Conservation (phyloP, 1,140 invertebrate species). For the Stenopsyche tienmushanensis region DNA sequence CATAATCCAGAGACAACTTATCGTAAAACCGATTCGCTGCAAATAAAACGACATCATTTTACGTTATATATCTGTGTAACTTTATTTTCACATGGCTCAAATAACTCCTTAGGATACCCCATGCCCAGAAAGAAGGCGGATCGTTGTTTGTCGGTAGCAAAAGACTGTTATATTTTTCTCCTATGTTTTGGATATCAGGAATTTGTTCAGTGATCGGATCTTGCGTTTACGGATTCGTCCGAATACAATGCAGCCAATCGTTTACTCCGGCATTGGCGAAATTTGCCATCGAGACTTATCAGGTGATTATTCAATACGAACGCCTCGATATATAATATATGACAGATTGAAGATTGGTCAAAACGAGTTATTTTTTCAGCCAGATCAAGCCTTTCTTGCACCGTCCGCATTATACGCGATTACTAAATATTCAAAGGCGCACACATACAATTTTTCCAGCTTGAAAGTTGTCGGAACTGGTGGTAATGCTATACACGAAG, state of each 20-base stretch:
- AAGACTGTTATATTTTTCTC: neutral
- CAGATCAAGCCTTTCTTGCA: no score
- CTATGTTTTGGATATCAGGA: neutral
- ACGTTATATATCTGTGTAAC: neutral
- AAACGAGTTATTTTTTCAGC: no score
- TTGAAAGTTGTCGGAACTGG: no score
- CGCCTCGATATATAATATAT: no score
- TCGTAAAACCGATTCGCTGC: neutral
- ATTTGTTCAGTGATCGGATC: neutral
- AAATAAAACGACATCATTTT: neutral
- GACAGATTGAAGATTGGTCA: no score
- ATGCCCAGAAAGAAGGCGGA: no score
- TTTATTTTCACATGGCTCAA: neutral
- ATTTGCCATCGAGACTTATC: neutral
- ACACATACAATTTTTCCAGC: no score
- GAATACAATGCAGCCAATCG: conserved; percentile 7
- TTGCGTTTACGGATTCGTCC: neutral
- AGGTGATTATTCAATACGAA: no score
- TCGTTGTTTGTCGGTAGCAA: neutral
- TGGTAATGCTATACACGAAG: no score
- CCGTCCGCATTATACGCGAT: no score
- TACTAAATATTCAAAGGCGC: no score
- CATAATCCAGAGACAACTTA: neutral
- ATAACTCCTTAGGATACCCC: no score
- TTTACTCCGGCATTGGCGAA: neutral